Evolutionary conservation across 2,888 invertebrate species (phyloP).

Genomic region (Orgyia antiqua): DNA sequence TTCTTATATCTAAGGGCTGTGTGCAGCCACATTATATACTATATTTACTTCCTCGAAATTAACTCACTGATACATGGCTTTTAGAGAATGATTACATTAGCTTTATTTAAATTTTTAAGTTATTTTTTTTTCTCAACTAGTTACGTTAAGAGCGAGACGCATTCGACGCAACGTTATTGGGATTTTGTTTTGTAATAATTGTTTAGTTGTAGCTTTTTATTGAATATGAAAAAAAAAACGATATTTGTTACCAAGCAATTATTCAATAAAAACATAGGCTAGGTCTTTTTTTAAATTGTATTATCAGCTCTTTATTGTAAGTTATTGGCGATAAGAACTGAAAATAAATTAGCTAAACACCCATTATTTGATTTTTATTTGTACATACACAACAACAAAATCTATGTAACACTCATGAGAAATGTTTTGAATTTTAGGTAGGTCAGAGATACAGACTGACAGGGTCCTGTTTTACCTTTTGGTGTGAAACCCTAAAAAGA

Average conservation of each 20-base stretch:
- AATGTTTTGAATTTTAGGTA: no score
- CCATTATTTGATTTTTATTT: slow-evolving; percentile 39
- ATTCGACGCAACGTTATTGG: slow-evolving; percentile 51
- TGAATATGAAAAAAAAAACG: slow-evolving; percentile 72
- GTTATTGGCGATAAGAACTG: slow-evolving; percentile 78
- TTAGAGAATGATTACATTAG: slow-evolving; percentile 61
- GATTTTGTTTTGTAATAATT: slow-evolving; percentile 57
- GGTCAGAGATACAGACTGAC: no score
- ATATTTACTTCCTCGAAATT: slow-evolving; percentile 42
- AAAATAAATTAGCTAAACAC: slow-evolving; percentile 77
- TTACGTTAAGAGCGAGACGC: slow-evolving; percentile 25
- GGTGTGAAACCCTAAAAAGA: no score
- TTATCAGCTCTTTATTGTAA: slow-evolving; percentile 77
- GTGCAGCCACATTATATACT: slow-evolving; percentile 29
- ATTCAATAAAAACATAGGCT: slow-evolving; percentile 71
- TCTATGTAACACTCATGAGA: no score
- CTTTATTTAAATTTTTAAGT: slow-evolving; percentile 71
- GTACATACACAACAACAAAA: no score
- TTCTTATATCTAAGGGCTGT: slow-evolving; percentile 35
- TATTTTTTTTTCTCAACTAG: slow-evolving; percentile 58
- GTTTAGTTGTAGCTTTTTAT: slow-evolving; percentile 68
- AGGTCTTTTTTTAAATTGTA: slow-evolving; percentile 75
- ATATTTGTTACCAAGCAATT: slow-evolving; percentile 77
- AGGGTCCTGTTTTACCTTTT: no score
- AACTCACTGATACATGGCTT: slow-evolving; percentile 58